Base-by-base conservation (phyloP, 2,888 invertebrate genomes). In the Biston stratarius region DNA sequence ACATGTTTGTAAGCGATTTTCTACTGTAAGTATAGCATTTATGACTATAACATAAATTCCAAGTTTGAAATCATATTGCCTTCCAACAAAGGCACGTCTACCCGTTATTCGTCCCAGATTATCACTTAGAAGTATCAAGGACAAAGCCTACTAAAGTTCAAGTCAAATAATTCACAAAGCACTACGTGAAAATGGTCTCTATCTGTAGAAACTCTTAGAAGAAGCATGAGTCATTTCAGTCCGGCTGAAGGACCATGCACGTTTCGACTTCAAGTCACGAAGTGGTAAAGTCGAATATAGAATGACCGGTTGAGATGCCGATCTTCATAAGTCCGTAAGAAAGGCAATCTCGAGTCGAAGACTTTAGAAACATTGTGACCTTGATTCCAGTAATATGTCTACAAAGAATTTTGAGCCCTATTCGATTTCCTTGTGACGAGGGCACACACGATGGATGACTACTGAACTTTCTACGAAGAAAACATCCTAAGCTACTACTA, bases 261-360 rank as follows among this genome's bases (percentile, higher is more conserved):
- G 67, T 69, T 74, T 67, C 63, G 34, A 64, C 63, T 74, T 71
- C 74, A 61, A 70, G 75, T 75, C 75, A 75, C 75, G 75, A 74
- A 70, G 62, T 69, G 56, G 63, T 47, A 60, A 62, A 67, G 47
- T 60, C 60, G 59, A 64, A 65, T 65, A 49, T 48, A 36, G 66
- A 65, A 66, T 68, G 65, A 68, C 73, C 69, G 66, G 69, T 61
- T 42, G 38, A 49, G 55, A 53, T 59, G 58, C 60, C 60, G 71
- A 68, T 68, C 67, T 64, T 56, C 58, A 63, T 64, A 61, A 51
- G 24, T 40, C 52, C 33, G 40, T 36, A 51, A 34, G 12, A 58
- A 12, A 53, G 40, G 33, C 51, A 53, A 15, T 48, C 45, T 60
- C 65, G 57, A 45, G 36, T 44, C 42, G 55, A 42, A 33, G 15